phyloP scores from a whole-genome alignment of 2,113 vertebrate genomes.

The Lipophrys pholis region DNA sequence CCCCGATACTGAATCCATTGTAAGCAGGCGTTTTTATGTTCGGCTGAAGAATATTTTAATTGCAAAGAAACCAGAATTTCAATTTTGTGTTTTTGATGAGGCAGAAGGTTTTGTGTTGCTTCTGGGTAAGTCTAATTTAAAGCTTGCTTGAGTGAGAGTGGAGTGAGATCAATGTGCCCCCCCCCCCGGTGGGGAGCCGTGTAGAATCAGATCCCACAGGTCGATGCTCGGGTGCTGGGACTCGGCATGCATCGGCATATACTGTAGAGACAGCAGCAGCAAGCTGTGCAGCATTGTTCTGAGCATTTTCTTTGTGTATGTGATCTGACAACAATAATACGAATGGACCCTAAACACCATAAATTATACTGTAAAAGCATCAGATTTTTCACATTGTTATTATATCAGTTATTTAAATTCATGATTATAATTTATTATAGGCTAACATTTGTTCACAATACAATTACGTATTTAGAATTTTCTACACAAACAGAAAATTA shows the following conservation, averaged over 20 bases:
- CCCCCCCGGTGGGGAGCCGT: conserved; percentile 25
- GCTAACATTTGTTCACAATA: conserved; percentile 2
- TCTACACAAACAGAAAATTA: not conserved
- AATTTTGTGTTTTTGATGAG: conserved; percentile 37
- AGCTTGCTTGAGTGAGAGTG: conserved; percentile 30
- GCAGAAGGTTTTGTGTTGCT: conserved; percentile 33
- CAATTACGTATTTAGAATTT: not conserved
- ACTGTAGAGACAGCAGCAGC: conserved; percentile 6
- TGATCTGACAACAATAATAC: conserved; percentile 20
- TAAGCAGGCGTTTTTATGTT: not conserved
- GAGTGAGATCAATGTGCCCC: conserved; percentile 49
- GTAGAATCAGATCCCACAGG: conserved; percentile 46
- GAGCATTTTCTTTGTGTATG: not conserved
- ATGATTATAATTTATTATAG: not conserved
- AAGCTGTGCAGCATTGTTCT: conserved; percentile 33
- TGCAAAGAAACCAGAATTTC: conserved; percentile 3
- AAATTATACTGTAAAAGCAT: conserved; percentile 24
- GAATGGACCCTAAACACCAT: conserved; percentile 10
- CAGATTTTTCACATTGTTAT: conserved; percentile 24
- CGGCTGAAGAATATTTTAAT: conserved; percentile 18
- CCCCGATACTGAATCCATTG: not conserved
- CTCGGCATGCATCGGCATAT: conserved; percentile 24
- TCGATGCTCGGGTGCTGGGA: conserved; percentile 33
- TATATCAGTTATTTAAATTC: not conserved
- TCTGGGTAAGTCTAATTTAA: conserved; percentile 41